Evolutionary conservation across 2,113 vertebrate genomes (phyloP).

Genomic region (Pterocles burchelli): DNA sequence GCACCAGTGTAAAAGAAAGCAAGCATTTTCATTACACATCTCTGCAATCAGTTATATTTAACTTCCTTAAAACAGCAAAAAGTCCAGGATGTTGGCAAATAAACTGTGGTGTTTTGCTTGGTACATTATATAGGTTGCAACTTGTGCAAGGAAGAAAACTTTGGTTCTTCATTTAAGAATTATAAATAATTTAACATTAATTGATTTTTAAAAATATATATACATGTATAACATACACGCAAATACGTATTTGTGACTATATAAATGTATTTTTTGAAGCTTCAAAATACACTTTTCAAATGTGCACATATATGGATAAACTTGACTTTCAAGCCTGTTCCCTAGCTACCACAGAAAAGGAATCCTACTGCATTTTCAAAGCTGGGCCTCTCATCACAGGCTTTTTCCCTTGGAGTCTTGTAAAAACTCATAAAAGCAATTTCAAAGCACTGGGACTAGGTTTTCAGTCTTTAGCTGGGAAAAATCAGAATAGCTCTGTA

Average conservation of each 20-base stretch:
- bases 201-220: not conserved
- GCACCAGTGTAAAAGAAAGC: constrained; percentile 31
- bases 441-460: not conserved
- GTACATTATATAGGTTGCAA: not conserved
- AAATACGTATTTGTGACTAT: not conserved
- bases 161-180: not conserved
- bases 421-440: not conserved
- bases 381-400: not conserved
- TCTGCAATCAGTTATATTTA: constrained; percentile 44
- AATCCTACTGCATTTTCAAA: not conserved
- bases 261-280: not conserved
- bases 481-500: not conserved
- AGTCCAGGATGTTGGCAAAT: not conserved
- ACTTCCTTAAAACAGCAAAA: not conserved
- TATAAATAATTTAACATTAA: not conserved
- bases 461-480: not conserved
- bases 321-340: not conserved
- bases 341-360: not conserved
- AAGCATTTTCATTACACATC: constrained; percentile 52
- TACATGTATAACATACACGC: not conserved
- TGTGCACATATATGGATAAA: not conserved
- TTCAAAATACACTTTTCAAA: not conserved
- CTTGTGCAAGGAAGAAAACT: not conserved
- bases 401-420: not conserved
- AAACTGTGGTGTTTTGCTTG: constrained; percentile 8